phyloP scores from a whole-genome alignment of 2,888 invertebrate species.

The Byasa hedistus region DNA sequence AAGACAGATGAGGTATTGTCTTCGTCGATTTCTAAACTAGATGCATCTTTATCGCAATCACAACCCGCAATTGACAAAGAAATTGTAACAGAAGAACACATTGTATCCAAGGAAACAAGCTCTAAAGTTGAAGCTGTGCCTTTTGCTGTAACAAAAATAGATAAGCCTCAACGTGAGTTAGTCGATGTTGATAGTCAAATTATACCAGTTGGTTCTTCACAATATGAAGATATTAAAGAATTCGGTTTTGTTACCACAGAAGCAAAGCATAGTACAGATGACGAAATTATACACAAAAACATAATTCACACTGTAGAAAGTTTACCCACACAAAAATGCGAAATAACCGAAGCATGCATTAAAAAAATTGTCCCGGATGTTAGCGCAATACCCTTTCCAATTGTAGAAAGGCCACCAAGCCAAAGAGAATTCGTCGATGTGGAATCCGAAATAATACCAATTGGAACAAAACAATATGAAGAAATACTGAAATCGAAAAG shows the following conservation, averaged over 20 bases:
- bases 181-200: constrained; percentile 76
- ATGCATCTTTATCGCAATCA: constrained; percentile 61
- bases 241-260: constrained; percentile 66
- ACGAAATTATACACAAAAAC: constrained; percentile 51
- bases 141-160: constrained; percentile 64
- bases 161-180: constrained; percentile 62
- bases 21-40: constrained; percentile 71
- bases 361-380: constrained; percentile 60
- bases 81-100: constrained; percentile 47
- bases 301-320: constrained; percentile 47
- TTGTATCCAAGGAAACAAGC: constrained; percentile 43
- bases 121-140: constrained; percentile 58
- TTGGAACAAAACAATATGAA: constrained; percentile 70
- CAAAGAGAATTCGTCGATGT: constrained; percentile 76
- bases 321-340: constrained; percentile 38
- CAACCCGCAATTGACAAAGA: constrained; percentile 54
- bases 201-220: constrained; percentile 67
- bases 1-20: constrained; percentile 70
- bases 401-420: constrained; percentile 67
- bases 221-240: constrained; percentile 68
- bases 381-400: constrained; percentile 71
- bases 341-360: constrained; percentile 57
- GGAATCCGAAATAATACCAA: constrained; percentile 67
- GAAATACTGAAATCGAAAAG: constrained; percentile 75
- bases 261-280: constrained; percentile 45